Evolutionary conservation across 1,140 invertebrate genomes (phyloP).

Genomic region (Berghia stephanieae): DNA sequence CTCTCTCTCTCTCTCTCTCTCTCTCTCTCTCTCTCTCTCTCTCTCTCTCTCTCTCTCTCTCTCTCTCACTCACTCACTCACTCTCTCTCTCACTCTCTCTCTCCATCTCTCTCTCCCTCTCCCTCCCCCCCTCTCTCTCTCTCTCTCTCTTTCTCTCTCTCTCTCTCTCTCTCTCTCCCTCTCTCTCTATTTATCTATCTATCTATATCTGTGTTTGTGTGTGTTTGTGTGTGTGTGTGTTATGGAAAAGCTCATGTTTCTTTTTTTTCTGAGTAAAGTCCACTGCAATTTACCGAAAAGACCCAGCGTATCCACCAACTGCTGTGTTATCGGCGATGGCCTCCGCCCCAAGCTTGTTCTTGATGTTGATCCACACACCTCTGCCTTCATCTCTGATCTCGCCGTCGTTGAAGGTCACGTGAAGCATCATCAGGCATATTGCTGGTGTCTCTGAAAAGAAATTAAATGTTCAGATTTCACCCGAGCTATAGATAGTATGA

Average conservation of each 20-base stretch:
- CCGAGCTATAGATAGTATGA: no score
- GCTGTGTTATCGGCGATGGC: conserved; percentile 28
- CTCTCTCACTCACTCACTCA: not conserved
- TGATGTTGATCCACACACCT: conserved; percentile 36
- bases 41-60: not conserved
- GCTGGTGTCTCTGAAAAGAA: conserved; percentile 29
- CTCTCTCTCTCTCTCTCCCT: no score
- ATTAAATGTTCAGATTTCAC: not conserved
- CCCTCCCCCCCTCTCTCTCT: no score
- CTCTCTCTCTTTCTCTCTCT: no score
- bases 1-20: no score
- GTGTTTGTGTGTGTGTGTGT: no score
- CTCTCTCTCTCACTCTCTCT: no score
- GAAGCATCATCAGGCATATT: conserved; percentile 39
- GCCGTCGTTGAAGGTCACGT: conserved; percentile 35
- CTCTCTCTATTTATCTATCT: no score
- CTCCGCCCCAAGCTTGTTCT: not conserved
- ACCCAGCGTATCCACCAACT: conserved; percentile 26
- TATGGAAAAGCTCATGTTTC: not conserved
- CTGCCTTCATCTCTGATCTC: conserved; percentile 34
- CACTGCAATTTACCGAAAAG: conserved; percentile 21
- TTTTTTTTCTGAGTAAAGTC: conserved; percentile 3
- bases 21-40: not conserved
- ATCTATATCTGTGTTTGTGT: no score
- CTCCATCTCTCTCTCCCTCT: no score